These are phyloP conservation scores for Chloropsis hardwickii DNA, from an alignment of 2,113 vertebrate genomes.

Conservation along the genomic window DNA sequence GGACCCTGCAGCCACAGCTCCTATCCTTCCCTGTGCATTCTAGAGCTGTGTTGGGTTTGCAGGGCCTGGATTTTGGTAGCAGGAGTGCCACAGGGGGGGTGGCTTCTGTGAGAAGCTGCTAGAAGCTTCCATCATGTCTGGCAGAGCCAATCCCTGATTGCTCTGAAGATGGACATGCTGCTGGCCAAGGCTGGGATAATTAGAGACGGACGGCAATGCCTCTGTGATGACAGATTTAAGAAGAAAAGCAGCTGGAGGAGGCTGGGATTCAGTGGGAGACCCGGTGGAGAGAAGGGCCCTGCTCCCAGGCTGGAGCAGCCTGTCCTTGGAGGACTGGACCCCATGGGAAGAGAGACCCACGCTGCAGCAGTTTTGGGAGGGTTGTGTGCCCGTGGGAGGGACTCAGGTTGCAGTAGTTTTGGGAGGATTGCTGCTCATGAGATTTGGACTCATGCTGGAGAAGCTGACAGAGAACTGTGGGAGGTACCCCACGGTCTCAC, in stretches of 20 bases:
- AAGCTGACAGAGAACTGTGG: background rate
- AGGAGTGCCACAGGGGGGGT: too few relatives aligned
- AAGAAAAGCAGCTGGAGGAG: background rate
- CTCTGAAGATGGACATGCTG: background rate
- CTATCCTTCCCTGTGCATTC: rapidly evolving
- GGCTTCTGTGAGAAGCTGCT: background rate
- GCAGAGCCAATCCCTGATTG: background rate
- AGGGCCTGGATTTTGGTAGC: background rate
- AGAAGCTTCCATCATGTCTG: background rate
- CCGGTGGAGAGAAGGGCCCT: background rate
- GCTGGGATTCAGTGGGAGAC: background rate
- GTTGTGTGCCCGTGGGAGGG: background rate
- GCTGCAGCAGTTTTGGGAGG: background rate
- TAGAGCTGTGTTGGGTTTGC: background rate
- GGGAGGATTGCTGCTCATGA: background rate
- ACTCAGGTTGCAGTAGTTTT: background rate
- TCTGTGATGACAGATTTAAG: background rate
- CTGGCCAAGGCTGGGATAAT: background rate
- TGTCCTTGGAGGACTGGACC: background rate
- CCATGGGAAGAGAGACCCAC: background rate
- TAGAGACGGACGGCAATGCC: rapidly evolving
- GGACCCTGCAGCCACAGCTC: rapidly evolving
- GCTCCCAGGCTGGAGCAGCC: background rate
- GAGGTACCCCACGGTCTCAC: background rate
- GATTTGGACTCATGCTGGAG: background rate